phyloP scores from a whole-genome alignment of 2,113 vertebrate genomes.

The Hoplias malabaricus region DNA sequence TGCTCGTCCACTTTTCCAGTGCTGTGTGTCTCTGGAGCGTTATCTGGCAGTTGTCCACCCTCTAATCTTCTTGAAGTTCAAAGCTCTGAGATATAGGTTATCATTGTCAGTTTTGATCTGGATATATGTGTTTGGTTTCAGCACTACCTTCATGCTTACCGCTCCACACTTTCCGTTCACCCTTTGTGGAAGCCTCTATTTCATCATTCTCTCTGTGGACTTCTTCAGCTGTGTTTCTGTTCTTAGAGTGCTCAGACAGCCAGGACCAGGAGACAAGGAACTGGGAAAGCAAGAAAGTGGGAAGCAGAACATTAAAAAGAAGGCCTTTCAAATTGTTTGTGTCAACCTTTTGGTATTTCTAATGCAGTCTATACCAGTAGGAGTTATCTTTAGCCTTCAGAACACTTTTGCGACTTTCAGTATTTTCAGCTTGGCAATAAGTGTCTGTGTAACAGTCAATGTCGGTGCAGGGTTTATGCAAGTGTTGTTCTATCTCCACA shows the following conservation, averaged over 20 bases:
- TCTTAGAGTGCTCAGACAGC: constrained; percentile 9
- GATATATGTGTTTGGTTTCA: not conserved
- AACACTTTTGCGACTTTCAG: too few relatives aligned
- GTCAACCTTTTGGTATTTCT: not conserved
- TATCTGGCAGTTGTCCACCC: not conserved
- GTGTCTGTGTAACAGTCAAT: too few relatives aligned
- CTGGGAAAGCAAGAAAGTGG: not conserved
- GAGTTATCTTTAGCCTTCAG: too few relatives aligned
- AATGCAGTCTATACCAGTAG: not conserved
- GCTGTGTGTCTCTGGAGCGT: not conserved
- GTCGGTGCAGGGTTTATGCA: too few relatives aligned
- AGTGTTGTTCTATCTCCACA: too few relatives aligned
- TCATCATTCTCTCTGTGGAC: not conserved
- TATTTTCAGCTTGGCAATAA: not conserved
- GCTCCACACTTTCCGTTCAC: not conserved
- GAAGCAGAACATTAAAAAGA: not conserved
- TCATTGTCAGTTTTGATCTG: not conserved
- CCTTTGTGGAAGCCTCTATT: not conserved
- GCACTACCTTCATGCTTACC: not conserved
- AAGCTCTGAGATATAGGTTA: not conserved
- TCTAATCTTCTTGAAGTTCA: not conserved
- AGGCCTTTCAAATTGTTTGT: not conserved
- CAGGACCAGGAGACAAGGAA: not conserved
- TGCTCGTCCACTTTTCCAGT: not conserved
- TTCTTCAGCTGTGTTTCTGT: constrained; percentile 12